Evolutionary conservation across 35 echinoderm and acorn worm species (phyloP), one percentile per base, ranked within the genome.

Genomic region (Apostichopus japonicus): DNA sequence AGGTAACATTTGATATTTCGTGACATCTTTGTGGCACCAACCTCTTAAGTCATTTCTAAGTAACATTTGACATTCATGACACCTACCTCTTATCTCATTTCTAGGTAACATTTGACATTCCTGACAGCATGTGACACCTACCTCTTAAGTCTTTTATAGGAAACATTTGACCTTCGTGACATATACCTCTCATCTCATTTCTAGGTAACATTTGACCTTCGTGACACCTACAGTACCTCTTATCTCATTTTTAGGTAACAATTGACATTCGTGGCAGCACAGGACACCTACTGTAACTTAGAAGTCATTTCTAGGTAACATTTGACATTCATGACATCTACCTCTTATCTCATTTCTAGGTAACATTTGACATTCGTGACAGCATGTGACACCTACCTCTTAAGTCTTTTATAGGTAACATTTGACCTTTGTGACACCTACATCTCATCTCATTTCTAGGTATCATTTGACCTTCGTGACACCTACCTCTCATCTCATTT

Each of bases 351-450:
- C 97, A 90, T 77, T 87, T 96, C 77, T 96, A 99, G 11, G 97
- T 99, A 87, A 99, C 93, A 90, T 99, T 95, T 79, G 94, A 23
- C 96, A 77, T 78, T 83, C 2, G 2, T 44, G 33, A 44, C 33
- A 44, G 2, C 33, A 44, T 94, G 89, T 95, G 57, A 44, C 33
- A 44, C 33, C 33, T 76, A 99, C 97, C 72, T 94, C 92, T 99
- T 99, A 3, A 99, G 75, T 76, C 97, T 92, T 77, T 87, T 96
- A 88, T 96, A 99, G 11, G 97, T 99, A 87, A 99, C 93, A 92
- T 99, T n/a, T n/a, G n/a, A n/a, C n/a, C n/a, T n/a, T n/a, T n/a
- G n/a, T n/a, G n/a, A n/a, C n/a, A n/a, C n/a, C n/a, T n/a, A n/a
- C n/a, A n/a, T n/a, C n/a, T n/a, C n/a, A n/a, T n/a, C n/a, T n/a